Percentiles rank a stretch among this genome's conserved stretches.
Conservation (phyloP, 2,113 vertebrate genomes). For the Marmota flaviventris region DNA sequence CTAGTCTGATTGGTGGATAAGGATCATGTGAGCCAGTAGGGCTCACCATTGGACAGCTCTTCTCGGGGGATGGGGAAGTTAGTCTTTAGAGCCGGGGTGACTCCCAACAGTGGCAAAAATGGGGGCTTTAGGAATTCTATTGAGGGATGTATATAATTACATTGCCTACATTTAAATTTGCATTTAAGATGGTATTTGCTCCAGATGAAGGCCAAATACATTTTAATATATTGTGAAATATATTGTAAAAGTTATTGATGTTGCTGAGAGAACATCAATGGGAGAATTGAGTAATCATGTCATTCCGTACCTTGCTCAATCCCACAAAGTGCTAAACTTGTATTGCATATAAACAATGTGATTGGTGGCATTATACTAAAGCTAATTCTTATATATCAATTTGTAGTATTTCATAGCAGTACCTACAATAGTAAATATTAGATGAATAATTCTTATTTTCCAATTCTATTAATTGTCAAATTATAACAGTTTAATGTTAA, state of each 20-base stretch:
- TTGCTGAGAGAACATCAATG: background rate
- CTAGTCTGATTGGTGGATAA: no score
- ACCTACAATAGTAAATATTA: background rate
- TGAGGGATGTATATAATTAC: background rate
- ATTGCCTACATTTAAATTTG: background rate
- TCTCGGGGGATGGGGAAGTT: no score
- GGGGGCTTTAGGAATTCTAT: background rate
- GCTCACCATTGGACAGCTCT: no score
- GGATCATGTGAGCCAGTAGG: no score
- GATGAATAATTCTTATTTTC: background rate
- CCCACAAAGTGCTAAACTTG: background rate
- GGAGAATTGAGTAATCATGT: background rate
- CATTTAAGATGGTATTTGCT: background rate
- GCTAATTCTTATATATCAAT: background rate
- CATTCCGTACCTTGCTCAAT: background rate
- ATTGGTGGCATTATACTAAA: background rate
- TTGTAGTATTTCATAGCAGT: background rate
- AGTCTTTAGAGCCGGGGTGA: no score
- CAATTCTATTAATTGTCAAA: background rate
- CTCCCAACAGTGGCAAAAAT: no score
- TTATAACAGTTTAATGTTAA: background rate
- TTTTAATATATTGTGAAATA: background rate
- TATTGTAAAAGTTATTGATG: background rate
- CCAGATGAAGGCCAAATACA: background rate
- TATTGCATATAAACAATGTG: background rate